These are phyloP conservation scores for Liolophura sinensis DNA, from an alignment of 1,140 invertebrate species.

Conservation along the genomic window DNA sequence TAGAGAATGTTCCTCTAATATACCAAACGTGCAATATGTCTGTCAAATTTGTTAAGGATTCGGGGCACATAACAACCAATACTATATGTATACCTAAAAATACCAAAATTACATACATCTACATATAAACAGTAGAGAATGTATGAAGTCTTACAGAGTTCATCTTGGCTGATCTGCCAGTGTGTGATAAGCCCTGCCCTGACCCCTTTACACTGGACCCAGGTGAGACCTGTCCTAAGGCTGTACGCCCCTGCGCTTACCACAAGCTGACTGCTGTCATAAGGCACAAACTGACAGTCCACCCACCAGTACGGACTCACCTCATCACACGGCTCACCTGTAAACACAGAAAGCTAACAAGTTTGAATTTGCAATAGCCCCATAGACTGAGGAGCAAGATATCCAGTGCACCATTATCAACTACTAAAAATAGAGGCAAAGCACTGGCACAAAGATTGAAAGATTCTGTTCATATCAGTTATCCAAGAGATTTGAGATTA, in stretches of 20 bases:
- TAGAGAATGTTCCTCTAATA: too few species aligned
- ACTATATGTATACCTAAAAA: neutral
- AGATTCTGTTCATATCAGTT: too few species aligned
- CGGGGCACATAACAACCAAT: neutral
- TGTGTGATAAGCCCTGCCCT: conserved; percentile 1
- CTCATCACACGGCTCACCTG: too few species aligned
- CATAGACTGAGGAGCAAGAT: too few species aligned
- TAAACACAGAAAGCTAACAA: too few species aligned
- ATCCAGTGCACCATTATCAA: too few species aligned
- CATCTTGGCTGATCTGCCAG: conserved; percentile 1
- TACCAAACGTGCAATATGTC: too few species aligned
- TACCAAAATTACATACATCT: neutral
- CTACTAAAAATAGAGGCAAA: too few species aligned
- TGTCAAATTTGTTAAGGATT: too few species aligned
- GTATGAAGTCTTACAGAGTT: neutral
- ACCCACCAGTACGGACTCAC: conserved; percentile 71
- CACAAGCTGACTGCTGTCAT: conserved; percentile 63
- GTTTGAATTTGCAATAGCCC: too few species aligned
- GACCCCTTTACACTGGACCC: conserved; percentile 1
- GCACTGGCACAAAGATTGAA: too few species aligned
- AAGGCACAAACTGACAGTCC: conserved; percentile 70
- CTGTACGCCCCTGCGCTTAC: conserved; percentile 15
- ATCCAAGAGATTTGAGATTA: too few species aligned
- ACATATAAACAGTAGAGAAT: neutral
- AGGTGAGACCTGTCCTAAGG: conserved; percentile 4